Evolutionary conservation across 2,113 vertebrate genomes (phyloP), one percentile per base, ranked within the genome.

Genomic region (Vidua chalybeata): DNA sequence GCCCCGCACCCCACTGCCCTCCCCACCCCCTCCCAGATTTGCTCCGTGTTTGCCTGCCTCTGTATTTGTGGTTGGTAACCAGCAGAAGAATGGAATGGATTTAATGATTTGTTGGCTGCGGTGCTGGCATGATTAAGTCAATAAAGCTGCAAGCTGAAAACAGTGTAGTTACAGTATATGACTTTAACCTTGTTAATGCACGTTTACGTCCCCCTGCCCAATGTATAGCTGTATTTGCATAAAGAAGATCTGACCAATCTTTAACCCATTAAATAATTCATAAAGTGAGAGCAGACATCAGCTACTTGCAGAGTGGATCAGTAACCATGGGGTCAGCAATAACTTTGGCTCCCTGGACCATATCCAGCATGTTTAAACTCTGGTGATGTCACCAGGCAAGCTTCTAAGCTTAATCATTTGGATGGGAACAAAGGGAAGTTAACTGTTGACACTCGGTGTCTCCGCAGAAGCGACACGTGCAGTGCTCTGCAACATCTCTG

Each of bases 201-300:
- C 92, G 92, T 97, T 96, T 97, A 94, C 69, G n/a, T 97, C 96
- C 96, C 92, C 84, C 85, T 94, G 87, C 82, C 86, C 84, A 63
- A 91, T 76, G 94, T 93, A 95, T 91, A 81, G 92, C 95, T 90
- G 78, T 78, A 74, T 14, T 87, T 96, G 96, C 90, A 95, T 91
- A 94, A 95, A 96, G 94, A 91, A 95, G 95, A 93, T 84, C 94
- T 95, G 94, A 93, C 95, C 95, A 94, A 92, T 95, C 94, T 96
- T 96, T 96, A 97, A 97, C 96, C 91, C 91, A 95, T 97, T 97
- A 95, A 97, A 97, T 97, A 97, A 97, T 97, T 97, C 96, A 97
- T 97, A 97, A 97, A 94, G 93, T 52, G 94, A 96, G 93, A 96
- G 96, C 88, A 95, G 94, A 90, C 93, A 93, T 97, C 96, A 88